Percentiles rank a stretch among this genome's conserved stretches.
phyloP scores from a whole-genome alignment of 2,888 invertebrate species.

The Margaritifera margaritifera region DNA sequence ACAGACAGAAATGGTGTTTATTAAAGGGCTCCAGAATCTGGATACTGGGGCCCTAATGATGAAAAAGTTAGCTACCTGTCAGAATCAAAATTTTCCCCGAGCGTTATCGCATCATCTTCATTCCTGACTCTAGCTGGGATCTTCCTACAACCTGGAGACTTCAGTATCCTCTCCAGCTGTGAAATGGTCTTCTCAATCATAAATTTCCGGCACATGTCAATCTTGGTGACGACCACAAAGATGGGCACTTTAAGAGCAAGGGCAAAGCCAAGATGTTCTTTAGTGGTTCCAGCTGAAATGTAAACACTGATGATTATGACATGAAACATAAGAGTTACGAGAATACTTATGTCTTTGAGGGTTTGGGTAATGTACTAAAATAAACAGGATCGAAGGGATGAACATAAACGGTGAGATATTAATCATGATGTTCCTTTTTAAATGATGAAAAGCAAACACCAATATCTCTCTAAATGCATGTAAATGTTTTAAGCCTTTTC shows the following conservation, averaged over 20 bases:
- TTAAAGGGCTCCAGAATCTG: too few species aligned
- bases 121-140: slow-evolving; percentile 80
- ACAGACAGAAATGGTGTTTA: too few species aligned
- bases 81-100: slow-evolving; percentile 80
- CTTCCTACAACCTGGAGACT: slow-evolving; percentile 79
- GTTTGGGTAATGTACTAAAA: too few species aligned
- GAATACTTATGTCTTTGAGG: too few species aligned
- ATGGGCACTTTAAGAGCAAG: slow-evolving; percentile 81
- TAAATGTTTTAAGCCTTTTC: too few species aligned
- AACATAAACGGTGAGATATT: too few species aligned
- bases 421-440: too few species aligned
- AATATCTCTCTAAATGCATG: too few species aligned
- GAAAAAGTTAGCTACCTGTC: slow-evolving; percentile 50
- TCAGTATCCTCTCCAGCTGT: slow-evolving; percentile 78
- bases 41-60: neutral
- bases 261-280: slow-evolving; percentile 90
- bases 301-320: neutral
- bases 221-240: slow-evolving; percentile 94
- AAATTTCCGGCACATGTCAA: slow-evolving; percentile 82
- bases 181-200: slow-evolving; percentile 74
- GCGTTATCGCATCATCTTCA: slow-evolving; percentile 84
- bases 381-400: too few species aligned
- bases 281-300: slow-evolving; percentile 77
- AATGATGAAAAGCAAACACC: too few species aligned
- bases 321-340: too few species aligned